Evolutionary conservation across 2,797 vertebrate genomes (phyloP).

Genomic region (Gobio occitaniae): DNA sequence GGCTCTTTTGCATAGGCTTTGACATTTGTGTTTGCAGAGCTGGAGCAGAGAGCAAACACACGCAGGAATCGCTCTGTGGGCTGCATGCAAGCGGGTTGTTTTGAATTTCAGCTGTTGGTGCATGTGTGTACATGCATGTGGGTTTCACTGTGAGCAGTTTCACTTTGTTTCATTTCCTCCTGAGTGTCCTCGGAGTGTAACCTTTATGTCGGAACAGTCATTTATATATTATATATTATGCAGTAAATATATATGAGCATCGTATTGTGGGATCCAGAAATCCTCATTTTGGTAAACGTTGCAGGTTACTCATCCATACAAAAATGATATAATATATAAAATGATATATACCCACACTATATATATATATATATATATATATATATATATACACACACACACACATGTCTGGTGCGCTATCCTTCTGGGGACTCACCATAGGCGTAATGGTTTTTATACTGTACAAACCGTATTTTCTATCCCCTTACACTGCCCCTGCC

Average conservation of each 20-base stretch:
- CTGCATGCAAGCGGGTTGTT: constrained; percentile 38
- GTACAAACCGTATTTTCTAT: too few species aligned
- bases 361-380: too few species aligned
- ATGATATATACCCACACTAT: too few species aligned
- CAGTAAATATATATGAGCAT: neutral
- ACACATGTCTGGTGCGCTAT: too few species aligned
- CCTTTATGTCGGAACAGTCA: constrained; percentile 14
- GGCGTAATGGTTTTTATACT: too few species aligned
- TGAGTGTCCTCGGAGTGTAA: neutral
- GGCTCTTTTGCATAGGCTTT: constrained; percentile 38
- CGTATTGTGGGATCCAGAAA: neutral
- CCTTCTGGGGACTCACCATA: too few species aligned
- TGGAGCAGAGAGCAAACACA: constrained; percentile 17
- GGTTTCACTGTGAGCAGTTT: constrained; percentile 47
- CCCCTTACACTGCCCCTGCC: too few species aligned
- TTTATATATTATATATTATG: neutral
- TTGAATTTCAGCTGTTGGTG: constrained; percentile 47
- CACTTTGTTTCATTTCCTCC: constrained; percentile 51
- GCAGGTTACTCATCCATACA: neutral
- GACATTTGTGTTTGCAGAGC: constrained; percentile 47
- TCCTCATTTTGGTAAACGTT: too few species aligned
- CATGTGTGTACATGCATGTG: constrained; percentile 38
- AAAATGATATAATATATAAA: neutral
- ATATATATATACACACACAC: too few species aligned
- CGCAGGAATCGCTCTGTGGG: constrained; percentile 34